Percentiles rank a stretch among this genome's conserved stretches.
These are phyloP conservation scores for Sycophila texana DNA, from an alignment of 2,888 invertebrate species.

Conservation along the genomic window DNA sequence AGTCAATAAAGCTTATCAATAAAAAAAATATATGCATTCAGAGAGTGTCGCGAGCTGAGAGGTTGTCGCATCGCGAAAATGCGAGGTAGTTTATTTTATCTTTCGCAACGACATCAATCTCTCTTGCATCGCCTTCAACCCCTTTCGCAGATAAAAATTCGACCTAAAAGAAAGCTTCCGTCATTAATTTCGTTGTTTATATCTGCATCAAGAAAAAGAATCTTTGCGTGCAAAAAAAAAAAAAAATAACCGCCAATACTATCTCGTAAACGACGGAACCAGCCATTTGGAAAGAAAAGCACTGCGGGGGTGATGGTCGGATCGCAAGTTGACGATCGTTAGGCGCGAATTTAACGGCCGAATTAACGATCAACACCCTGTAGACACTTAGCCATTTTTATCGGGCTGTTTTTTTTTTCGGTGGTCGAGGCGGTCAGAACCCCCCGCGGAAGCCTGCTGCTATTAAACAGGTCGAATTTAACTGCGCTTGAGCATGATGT, in stretches of 20 bases:
- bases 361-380: constrained; percentile 55
- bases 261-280: too few relatives aligned
- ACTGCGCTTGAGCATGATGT: constrained; percentile 34
- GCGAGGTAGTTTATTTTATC: constrained; percentile 68
- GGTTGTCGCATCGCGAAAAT: constrained; percentile 62
- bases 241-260: too few relatives aligned
- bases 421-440: not conserved
- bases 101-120: constrained; percentile 65
- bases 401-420: constrained; percentile 43
- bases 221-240: too few relatives aligned
- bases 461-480: constrained; percentile 52
- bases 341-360: constrained; percentile 29
- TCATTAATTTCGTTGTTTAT: too few relatives aligned
- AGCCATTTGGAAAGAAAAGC: too few relatives aligned
- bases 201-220: too few relatives aligned
- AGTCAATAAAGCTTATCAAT: constrained; percentile 66
- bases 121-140: constrained; percentile 1
- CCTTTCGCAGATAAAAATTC: constrained; percentile 65
- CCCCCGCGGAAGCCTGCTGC: constrained; percentile 8
- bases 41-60: constrained; percentile 51
- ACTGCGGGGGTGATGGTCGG: not conserved
- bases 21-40: too few relatives aligned
- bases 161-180: not conserved
- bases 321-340: not conserved
- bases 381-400: constrained; percentile 54